These are phyloP conservation scores for Sebastes baramenuke DNA, from an alignment of 2,797 vertebrate species.

Conservation along the genomic window DNA sequence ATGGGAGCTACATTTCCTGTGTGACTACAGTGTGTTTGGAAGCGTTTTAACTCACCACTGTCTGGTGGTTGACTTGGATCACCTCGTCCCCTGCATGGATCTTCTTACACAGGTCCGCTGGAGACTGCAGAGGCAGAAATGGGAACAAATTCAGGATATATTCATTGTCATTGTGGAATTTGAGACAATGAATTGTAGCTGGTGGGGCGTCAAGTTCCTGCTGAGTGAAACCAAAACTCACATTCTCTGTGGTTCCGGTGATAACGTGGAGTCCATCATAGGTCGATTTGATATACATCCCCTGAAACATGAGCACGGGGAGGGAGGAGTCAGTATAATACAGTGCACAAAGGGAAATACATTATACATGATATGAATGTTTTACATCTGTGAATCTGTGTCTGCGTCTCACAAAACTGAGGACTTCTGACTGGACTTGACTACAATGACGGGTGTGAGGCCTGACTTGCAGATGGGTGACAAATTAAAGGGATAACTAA, in stretches of 20 bases:
- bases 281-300: constrained; percentile 87
- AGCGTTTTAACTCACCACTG: constrained; percentile 79
- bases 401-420: neutral
- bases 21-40: neutral
- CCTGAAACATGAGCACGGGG: constrained; percentile 63
- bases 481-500: neutral
- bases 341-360: neutral
- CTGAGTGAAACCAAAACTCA: constrained; percentile 60
- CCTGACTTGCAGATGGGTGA: neutral
- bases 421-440: neutral
- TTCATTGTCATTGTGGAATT: neutral
- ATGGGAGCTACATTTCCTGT: neutral
- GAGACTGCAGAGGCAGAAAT: constrained; percentile 73
- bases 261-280: constrained; percentile 87
- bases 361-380: neutral
- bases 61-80: constrained; percentile 87
- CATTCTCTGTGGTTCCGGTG: constrained; percentile 85
- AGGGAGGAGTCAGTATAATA: neutral
- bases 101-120: constrained; percentile 86
- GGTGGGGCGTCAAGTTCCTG: neutral
- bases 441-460: neutral
- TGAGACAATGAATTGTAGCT: neutral
- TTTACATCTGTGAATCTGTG: neutral
- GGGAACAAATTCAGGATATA: neutral
- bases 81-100: constrained; percentile 86